Evolutionary conservation across 2,888 invertebrate genomes (phyloP), one percentile per base, ranked within the genome.

Genomic region (Epiblema foenella): DNA sequence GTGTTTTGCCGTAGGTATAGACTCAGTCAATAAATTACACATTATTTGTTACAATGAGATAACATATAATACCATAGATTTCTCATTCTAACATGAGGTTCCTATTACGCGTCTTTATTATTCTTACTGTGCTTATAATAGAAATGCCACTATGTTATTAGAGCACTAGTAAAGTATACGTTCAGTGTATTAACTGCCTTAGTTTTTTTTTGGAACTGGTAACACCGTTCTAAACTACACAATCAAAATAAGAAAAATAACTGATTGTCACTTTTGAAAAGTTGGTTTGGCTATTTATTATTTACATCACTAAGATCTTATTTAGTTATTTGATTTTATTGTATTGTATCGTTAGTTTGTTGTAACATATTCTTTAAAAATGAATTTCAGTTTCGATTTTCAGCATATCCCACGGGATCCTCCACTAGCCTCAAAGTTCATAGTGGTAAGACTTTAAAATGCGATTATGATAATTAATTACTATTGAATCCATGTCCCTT

Each of bases 381-480:
- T 70, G 70, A 46, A 60, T 18, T 57, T 59, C 1, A 52, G 52
- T 49, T 17, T 46, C 63, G 69, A 75, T 52, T 67, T 82, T 68
- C 65, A 73, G 68, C 66, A 74, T 63, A 73, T 86, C 62, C 83
- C 83, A 18, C 76, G 78, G 70, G 80, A 84, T 70, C 77, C 84
- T 52, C 77, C 76, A 33, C 76, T 69, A 42, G 89, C 90, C 62
- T 83, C 88, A 18, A 86, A 85, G 77, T 77, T 79, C 77, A 63
- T 90, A 66, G 77, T 89, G 83, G 91, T 91, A 81, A 67, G 78
- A 56, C 69, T 66, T 49, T 10, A 24, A 33, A 33, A 18, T 37
- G 8, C 8, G 15, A 4, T 15, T 2, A 20, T 39, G 52, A 15
- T 20, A 8, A 39, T 0, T 15, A 15, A 33, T 15, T 33, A 0